These are phyloP conservation scores for Mesodorylaimus sp. DNA, from an alignment of 2,888 invertebrate species.

Conservation along the genomic window DNA sequence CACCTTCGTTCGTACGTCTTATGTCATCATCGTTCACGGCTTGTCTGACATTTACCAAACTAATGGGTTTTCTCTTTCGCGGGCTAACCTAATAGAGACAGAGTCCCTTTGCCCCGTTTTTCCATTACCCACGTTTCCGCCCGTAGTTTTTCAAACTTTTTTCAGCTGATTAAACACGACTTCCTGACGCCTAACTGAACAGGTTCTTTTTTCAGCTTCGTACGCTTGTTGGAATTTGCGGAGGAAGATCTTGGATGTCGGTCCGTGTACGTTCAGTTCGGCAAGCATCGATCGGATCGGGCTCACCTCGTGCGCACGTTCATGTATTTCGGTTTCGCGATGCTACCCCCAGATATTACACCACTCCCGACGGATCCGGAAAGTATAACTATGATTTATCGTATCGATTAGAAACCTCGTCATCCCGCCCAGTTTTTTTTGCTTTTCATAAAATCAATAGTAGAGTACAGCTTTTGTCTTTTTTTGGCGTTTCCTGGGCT, in stretches of 20 bases:
- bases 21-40: too few species aligned
- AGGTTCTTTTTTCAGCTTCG: conserved; percentile 43
- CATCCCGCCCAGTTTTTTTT: neutral
- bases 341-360: conserved; percentile 49
- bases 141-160: too few species aligned
- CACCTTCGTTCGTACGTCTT: too few species aligned
- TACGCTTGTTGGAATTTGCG: conserved; percentile 78
- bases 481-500: too few species aligned
- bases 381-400: neutral
- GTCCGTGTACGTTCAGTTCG: conserved; percentile 58
- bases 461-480: too few species aligned
- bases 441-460: neutral
- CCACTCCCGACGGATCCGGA: neutral
- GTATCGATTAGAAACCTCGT: neutral
- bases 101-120: too few species aligned
- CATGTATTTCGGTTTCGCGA: conserved; percentile 85
- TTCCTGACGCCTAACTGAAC: too few species aligned
- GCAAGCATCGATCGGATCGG: conserved; percentile 62
- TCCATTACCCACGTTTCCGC: too few species aligned
- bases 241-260: conserved; percentile 71
- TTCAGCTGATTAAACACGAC: too few species aligned
- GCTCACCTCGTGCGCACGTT: conserved; percentile 74
- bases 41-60: too few species aligned
- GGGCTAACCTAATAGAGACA: too few species aligned
- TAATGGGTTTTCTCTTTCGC: too few species aligned